Evolutionary conservation across 2,888 invertebrate species (phyloP).

Genomic region (Byasa hedistus): DNA sequence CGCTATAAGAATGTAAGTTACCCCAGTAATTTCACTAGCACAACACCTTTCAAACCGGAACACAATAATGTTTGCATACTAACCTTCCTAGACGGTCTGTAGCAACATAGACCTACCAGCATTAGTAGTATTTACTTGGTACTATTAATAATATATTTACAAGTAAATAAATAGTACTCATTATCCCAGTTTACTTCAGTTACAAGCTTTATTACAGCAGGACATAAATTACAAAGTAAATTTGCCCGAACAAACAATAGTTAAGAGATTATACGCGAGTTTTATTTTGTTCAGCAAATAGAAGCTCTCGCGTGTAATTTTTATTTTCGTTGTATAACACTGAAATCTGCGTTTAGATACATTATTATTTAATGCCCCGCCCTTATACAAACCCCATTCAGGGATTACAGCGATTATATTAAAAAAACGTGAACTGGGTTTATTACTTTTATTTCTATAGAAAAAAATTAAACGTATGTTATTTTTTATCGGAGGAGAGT

Average conservation of each 20-base stretch:
- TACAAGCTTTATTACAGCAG: not conserved
- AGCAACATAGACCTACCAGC: no score
- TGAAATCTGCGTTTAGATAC: not conserved
- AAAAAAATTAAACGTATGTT: not conserved
- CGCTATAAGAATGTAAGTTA: no score
- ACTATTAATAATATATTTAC: no score
- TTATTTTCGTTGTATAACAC: conserved; percentile 8
- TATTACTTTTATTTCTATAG: conserved; percentile 3
- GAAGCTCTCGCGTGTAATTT: conserved; percentile 12
- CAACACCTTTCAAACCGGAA: no score
- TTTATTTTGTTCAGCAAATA: conserved; percentile 14
- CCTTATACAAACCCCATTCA: not conserved
- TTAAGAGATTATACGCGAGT: conserved; percentile 17
- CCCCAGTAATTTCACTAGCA: no score
- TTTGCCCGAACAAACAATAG: conserved; percentile 18
- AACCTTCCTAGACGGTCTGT: no score
- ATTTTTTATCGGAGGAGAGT: not conserved
- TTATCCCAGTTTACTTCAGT: not conserved
- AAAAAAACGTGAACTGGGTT: conserved; percentile 7
- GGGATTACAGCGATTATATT: conserved; percentile 14
- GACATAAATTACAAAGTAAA: conserved; percentile 13
- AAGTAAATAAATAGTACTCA: not conserved
- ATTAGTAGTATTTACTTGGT: no score
- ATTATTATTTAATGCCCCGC: conserved; percentile 9
- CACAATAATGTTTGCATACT: no score